Evolutionary conservation across 1,140 invertebrate genomes (phyloP).

Genomic region (Ceratina australensis): DNA sequence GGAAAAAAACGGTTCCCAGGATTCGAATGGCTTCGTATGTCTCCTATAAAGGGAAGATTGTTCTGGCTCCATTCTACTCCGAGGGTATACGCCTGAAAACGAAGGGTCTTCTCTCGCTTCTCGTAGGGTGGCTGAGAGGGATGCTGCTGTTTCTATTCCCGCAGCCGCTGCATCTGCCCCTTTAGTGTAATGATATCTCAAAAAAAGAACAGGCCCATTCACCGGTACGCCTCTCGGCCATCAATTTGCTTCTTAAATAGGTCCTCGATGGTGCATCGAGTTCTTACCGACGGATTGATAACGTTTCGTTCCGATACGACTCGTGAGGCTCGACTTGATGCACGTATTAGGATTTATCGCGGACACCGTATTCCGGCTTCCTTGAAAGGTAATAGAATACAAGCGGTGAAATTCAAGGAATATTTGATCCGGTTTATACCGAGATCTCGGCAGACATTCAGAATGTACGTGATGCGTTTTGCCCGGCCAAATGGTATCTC

Average conservation of each 20-base stretch:
- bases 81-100: constrained; percentile 64
- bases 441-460: constrained; percentile 29
- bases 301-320: neutral
- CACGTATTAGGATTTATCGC: neutral
- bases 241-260: constrained; percentile 72
- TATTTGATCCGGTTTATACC: constrained; percentile 17
- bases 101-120: constrained; percentile 55
- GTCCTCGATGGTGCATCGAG: constrained; percentile 24
- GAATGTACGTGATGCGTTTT: constrained; percentile 34
- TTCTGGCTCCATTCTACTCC: constrained; percentile 63
- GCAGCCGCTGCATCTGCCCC: constrained; percentile 64
- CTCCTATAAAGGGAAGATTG: constrained; percentile 75
- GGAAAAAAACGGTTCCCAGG: constrained; percentile 75
- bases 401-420: neutral
- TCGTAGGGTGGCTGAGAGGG: constrained; percentile 56
- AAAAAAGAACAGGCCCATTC: constrained; percentile 62
- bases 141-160: constrained; percentile 62
- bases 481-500: constrained; percentile 23
- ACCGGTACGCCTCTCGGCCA: constrained; percentile 62
- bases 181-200: constrained; percentile 69
- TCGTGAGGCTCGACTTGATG: neutral
- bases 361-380: too few relatives aligned
- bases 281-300: neutral
- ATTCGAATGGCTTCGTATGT: constrained; percentile 76
- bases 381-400: constrained; percentile 25